These are phyloP conservation scores for Piaya cayana DNA, from an alignment of 2,113 vertebrate genomes.

Conservation along the genomic window DNA sequence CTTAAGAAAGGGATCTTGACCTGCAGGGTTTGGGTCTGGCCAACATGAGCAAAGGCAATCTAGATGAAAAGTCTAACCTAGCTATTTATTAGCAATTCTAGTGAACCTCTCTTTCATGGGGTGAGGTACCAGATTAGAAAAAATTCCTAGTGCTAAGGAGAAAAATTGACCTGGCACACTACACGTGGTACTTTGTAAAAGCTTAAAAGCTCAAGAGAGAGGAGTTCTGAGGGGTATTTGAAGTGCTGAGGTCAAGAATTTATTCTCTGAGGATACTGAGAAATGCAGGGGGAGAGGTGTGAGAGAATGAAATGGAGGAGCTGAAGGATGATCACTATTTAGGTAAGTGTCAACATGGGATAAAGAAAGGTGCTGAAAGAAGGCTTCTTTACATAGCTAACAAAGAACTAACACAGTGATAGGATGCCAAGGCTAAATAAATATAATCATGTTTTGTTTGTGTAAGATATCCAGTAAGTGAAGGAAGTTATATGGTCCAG, in stretches of 20 bases:
- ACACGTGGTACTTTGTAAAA: neutral
- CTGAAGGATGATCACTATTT: neutral
- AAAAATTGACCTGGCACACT: neutral
- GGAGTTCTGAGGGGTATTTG: neutral
- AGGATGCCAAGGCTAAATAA: neutral
- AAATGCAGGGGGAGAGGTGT: neutral
- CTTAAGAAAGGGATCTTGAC: neutral
- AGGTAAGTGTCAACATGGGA: neutral
- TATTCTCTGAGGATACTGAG: neutral
- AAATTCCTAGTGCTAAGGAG: neutral
- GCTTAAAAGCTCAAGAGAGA: neutral
- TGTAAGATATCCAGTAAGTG: neutral
- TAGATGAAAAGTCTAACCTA: neutral
- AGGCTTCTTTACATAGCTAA: neutral
- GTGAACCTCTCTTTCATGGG: neutral
- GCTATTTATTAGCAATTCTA: neutral
- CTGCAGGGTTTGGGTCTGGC: neutral
- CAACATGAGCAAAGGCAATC: neutral
- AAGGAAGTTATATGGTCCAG: neutral
- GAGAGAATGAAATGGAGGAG: neutral
- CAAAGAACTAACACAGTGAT: neutral
- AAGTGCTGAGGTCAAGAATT: conserved; percentile 14
- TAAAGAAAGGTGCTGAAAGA: neutral
- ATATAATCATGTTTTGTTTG: neutral
- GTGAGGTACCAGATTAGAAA: neutral